Base-by-base conservation (phyloP, 2,113 vertebrate species). In the Pseudopodoces humilis region DNA sequence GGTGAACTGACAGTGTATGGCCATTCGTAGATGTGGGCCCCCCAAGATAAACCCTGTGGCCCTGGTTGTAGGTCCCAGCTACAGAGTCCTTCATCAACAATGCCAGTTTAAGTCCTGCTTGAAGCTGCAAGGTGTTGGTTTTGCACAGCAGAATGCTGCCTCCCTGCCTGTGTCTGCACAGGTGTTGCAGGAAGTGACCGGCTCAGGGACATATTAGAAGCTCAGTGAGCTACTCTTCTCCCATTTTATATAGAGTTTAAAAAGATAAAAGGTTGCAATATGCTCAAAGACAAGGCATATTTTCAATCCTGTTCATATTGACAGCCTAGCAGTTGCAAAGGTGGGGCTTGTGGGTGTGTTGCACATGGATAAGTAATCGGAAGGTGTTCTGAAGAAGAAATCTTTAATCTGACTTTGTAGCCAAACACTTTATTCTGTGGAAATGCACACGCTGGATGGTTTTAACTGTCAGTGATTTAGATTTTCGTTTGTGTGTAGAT, bases 371-470 rank as follows among this genome's bases (percentile, higher is more conserved):
- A 49, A 49, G 62, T 37, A 67, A 76, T 24, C 68, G 50, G 52
- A 81, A 86, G 39, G 21, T 58, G 31, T 53, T 95, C 92, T 89
- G 62, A 91, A 75, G 56, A 86, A 67, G 30, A 78, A 93, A 85
- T 69, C 70, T 93, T 87, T 87, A 76, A 68, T 87, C 62, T 1
- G 3, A 53, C 25, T 49, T 87, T 49, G 35, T 37, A 85, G 39
- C 41, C 69, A 85, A 89, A 8, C 41, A 33, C 28, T 83, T 92
- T 62, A 22, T 85, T 84, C 55, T 86, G 22, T 83, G 46, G 31
- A 85, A 80, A 68, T 76, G 14, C 41, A 62, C 28, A n/a, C 6
- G 23, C 15, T 69, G n/a, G 18, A 41, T 90, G 31, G 11, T 43
- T 79, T 93, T 53, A 91, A 46, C 65, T 76, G 39, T 41, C 0